These are phyloP conservation scores for Leptopterna dolabrata DNA, from an alignment of 2,888 invertebrate species.

Conservation along the genomic window DNA sequence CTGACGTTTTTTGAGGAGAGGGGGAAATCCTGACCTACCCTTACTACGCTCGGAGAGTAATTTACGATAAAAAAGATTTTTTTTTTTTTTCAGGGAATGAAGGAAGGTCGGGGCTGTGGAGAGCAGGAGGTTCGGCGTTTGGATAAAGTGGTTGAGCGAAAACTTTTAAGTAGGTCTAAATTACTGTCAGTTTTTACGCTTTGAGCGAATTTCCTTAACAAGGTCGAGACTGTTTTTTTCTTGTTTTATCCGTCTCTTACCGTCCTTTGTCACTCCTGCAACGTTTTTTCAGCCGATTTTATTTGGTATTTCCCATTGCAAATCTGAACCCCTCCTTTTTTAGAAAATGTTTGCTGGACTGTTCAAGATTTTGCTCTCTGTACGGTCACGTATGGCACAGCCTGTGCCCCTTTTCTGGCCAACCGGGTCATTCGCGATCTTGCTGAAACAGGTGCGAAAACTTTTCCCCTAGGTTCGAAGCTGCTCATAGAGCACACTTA, in stretches of 20 bases:
- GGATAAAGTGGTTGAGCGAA: conserved; percentile 39
- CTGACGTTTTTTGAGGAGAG: neutral
- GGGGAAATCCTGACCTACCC: conserved; percentile 60
- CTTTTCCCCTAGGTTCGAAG: too few relatives aligned
- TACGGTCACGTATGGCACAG: too few relatives aligned
- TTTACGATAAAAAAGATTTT: conserved; percentile 56
- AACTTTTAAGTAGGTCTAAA: conserved; percentile 62
- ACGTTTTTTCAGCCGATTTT: neutral
- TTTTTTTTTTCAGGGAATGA: neutral
- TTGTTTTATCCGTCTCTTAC: neutral
- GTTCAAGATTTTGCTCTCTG: too few relatives aligned
- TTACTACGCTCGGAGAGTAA: conserved; percentile 58
- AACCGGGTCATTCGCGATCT: too few relatives aligned
- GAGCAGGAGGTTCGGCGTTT: neutral
- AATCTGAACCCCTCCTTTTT: too few relatives aligned
- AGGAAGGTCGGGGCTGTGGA: neutral
- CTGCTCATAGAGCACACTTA: too few relatives aligned
- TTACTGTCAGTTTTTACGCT: conserved; percentile 60
- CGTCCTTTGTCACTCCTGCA: neutral
- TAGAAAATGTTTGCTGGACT: too few relatives aligned
- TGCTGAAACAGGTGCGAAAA: too few relatives aligned
- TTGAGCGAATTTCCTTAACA: conserved; percentile 37
- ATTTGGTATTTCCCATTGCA: too few relatives aligned
- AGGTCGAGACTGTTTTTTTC: neutral
- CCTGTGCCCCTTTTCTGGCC: too few relatives aligned